These are phyloP conservation scores for Stegophylla sp. DNA, from an alignment of 2,888 invertebrate species.

Conservation along the genomic window DNA sequence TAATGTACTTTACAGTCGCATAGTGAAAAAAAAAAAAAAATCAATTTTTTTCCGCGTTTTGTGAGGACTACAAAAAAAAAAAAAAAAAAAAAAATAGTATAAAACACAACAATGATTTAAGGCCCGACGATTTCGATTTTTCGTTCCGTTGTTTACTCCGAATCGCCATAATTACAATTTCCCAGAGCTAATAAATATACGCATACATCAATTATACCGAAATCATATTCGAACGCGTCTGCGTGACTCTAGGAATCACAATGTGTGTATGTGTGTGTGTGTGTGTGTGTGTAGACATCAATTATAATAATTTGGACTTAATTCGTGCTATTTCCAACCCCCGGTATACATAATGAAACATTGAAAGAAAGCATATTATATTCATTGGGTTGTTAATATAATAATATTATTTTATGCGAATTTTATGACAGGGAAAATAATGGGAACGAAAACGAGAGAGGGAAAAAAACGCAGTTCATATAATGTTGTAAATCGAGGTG, in stretches of 20 bases:
- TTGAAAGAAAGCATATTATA: background rate
- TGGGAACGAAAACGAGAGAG: background rate
- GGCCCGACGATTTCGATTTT: background rate
- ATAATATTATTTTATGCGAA: background rate
- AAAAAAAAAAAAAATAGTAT: too few relatives aligned
- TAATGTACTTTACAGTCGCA: too few relatives aligned
- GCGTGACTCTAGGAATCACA: background rate
- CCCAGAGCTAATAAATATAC: background rate
- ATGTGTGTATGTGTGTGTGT: too few relatives aligned
- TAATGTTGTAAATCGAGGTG: constrained; percentile 15
- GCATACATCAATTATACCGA: too few relatives aligned
- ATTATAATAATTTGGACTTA: background rate
- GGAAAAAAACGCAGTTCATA: background rate
- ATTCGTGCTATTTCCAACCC: background rate
- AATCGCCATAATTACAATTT: background rate
- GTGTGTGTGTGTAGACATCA: background rate
- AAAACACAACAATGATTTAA: background rate
- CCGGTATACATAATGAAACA: background rate
- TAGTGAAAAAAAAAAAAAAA: too few relatives aligned
- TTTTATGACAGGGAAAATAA: background rate
- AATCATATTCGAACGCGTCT: background rate
- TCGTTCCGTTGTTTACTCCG: background rate
- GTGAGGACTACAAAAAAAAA: too few relatives aligned
- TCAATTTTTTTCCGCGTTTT: too few relatives aligned
- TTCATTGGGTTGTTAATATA: too few relatives aligned